Evolutionary conservation across 2,797 vertebrate genomes (phyloP).

Genomic region (Austrolebias charrua): DNA sequence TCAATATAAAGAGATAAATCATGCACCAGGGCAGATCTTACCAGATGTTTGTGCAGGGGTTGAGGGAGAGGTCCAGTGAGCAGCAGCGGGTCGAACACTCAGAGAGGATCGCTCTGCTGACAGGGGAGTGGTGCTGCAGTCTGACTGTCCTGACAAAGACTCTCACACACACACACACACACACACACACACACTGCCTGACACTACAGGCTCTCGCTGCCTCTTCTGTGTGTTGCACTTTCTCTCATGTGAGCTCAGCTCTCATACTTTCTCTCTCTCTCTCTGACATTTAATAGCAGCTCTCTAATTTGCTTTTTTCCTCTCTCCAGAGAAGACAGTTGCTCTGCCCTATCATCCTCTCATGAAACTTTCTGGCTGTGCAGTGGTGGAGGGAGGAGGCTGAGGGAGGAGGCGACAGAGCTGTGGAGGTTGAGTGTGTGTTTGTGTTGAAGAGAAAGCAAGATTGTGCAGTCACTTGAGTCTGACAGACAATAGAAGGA

Average conservation of each 20-base stretch:
- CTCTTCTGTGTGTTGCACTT: constrained; percentile 56
- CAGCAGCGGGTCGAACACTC: neutral
- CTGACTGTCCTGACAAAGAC: constrained; percentile 47
- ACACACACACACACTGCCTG: constrained; percentile 54
- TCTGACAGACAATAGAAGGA: constrained; percentile 76
- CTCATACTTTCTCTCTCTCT: constrained; percentile 24
- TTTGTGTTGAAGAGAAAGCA: constrained; percentile 25
- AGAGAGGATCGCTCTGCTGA: constrained; percentile 64
- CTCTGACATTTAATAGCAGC: constrained; percentile 35
- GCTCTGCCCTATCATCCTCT: constrained; percentile 57
- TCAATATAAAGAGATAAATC: neutral
- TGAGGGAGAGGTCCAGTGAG: constrained; percentile 36
- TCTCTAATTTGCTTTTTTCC: constrained; percentile 28
- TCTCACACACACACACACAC: constrained; percentile 49
- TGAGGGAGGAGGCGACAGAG: constrained; percentile 16
- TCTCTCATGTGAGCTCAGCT: constrained; percentile 57
- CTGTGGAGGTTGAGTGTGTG: constrained; percentile 23
- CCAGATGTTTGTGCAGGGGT: constrained; percentile 56
- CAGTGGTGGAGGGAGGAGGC: constrained; percentile 33
- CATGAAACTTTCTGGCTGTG: constrained; percentile 60
- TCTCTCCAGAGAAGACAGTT: constrained; percentile 50
- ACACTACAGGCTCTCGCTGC: constrained; percentile 52
- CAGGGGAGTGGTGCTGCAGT: constrained; percentile 65
- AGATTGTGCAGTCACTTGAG: constrained; percentile 44
- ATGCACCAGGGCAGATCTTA: constrained; percentile 28